Percentiles rank a stretch among this genome's conserved stretches.
phyloP scores from a whole-genome alignment of 1,140 invertebrate genomes.

The Plectrocnemia conspersa region DNA sequence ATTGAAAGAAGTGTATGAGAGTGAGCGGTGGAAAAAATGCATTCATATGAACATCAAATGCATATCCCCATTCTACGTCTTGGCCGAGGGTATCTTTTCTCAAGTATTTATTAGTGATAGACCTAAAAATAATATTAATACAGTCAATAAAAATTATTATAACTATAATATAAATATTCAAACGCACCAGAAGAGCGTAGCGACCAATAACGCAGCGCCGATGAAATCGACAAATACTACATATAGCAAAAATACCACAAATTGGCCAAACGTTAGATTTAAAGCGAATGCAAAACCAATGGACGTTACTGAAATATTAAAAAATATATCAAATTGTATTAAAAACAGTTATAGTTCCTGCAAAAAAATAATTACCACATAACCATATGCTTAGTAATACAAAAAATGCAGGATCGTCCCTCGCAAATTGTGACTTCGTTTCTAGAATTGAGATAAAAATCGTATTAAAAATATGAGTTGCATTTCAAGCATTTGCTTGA shows the following conservation, averaged over 20 bases:
- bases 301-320: slow-evolving; percentile 69
- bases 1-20: slow-evolving; percentile 88
- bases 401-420: slow-evolving; percentile 98
- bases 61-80: slow-evolving; percentile 98
- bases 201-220: slow-evolving; percentile 78
- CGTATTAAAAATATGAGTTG: neutral
- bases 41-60: slow-evolving; percentile 98
- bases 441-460: slow-evolving; percentile 61
- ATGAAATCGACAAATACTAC: slow-evolving; percentile 95
- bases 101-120: slow-evolving; percentile 84
- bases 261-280: slow-evolving; percentile 67
- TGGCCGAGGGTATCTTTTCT: slow-evolving; percentile 61
- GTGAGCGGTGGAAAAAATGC: slow-evolving; percentile 95
- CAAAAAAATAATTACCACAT: slow-evolving; percentile 61
- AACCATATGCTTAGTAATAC: slow-evolving; percentile 86
- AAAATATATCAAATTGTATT: slow-evolving; percentile 39
- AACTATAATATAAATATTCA: slow-evolving; percentile 1
- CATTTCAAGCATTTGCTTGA: neutral
- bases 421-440: slow-evolving; percentile 97
- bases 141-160: neutral
- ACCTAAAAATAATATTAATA: slow-evolving; percentile 56
- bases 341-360: slow-evolving; percentile 15
- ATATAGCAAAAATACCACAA: slow-evolving; percentile 85
- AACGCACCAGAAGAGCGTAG: slow-evolving; percentile 83
- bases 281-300: slow-evolving; percentile 84